Evolutionary conservation across 2,797 vertebrate species (phyloP), one percentile per base, ranked within the genome.

Genomic region (Tiaroga cobitis): DNA sequence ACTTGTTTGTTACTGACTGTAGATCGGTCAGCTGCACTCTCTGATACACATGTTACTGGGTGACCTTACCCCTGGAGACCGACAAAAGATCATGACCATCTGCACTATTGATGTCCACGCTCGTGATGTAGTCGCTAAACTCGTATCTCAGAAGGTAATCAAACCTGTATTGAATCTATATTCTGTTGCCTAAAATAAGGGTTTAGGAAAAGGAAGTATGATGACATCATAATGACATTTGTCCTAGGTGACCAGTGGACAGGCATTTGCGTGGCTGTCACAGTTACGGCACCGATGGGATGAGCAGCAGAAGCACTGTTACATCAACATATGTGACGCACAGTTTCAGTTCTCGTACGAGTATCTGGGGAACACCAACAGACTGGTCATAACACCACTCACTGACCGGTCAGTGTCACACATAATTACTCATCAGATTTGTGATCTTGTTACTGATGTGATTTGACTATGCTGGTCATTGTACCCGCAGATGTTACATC

Each of bases 41-140:
- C 95, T 97, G 92, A 97, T 96, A 95, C 97, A 97, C 96, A 97
- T 96, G 96, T 95, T 97, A 91, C 96, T 98, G 46, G 96, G 96
- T 32, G 96, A 97, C 90, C 94, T 98, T 92, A 94, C 91, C 3
- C 93, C 90, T n/a, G 95, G 95, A 13, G 95, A 96, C 95, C 93
- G 95, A 92, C 97, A 98, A 94, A 97, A 96, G 94, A 97, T 97
- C 91, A 95, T 97, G 97, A 97, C 97, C 79, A 93, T 95, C 85
- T 95, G 96, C 89, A 96, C 97, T 90, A 96, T 96, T 91, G 97
- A 98, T 91, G 97, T 97, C 90, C 96, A 96, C 5, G 93, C 92
- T 68, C 96, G 95, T 87, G 96, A 98, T 82, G 95, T 96, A 88
- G 97, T 96, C 81, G 96, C 96, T 89, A 95, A 26, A 90, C 96